Base-by-base conservation (phyloP, 2,113 vertebrate genomes). In the Mustelus asterias region DNA sequence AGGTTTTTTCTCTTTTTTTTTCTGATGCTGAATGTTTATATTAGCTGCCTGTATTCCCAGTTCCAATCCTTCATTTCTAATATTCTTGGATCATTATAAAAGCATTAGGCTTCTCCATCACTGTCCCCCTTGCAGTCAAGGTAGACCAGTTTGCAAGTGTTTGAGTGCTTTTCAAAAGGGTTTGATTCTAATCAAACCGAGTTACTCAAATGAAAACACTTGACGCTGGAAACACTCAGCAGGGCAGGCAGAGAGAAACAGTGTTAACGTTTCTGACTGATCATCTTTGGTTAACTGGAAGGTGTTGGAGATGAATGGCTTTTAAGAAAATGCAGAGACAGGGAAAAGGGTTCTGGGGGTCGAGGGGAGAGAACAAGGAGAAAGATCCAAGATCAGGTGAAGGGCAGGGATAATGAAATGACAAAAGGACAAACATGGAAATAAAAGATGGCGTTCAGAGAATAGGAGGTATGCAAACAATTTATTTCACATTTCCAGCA, bases 71-170 rank as follows among this genome's bases (percentile, higher is more conserved):
- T 44, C 18, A 83, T 22, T 83, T 44, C 14, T 83, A 83, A 83
- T 83, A 83, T 83, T 83, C 80, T 83, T 83, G 80, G 78, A 83
- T 37, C 78, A 83, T 83, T 83, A 44, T 44, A 83, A 83, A 83
- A 83, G 80, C 37, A 83, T 83, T 83, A 44, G 20, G 80, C 16
- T 83, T 83, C 37, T 83, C 37, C 4, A 22, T 83, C 16, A 13
- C 37, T 83, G 14, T 83, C 37, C 22, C 20, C 37, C n/a, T 41
- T 14, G n/a, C 78, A 83, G 78, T 83, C 78, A 83, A n/a, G 14
- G n/a, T 18, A 14, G 41, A 83, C 0, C 78, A 41, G 14, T 6
- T 41, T 83, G 78, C n/a, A 83, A 83, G n/a, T 3, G 13, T 18
- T 83, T n/a, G 78, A 83, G 78, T 20, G 16, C 78, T 83, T 83